Base-by-base conservation (phyloP, 30 jellyfish, hydroid and myxozoan genomes). In the Calvadosia cruxmelitensis region DNA sequence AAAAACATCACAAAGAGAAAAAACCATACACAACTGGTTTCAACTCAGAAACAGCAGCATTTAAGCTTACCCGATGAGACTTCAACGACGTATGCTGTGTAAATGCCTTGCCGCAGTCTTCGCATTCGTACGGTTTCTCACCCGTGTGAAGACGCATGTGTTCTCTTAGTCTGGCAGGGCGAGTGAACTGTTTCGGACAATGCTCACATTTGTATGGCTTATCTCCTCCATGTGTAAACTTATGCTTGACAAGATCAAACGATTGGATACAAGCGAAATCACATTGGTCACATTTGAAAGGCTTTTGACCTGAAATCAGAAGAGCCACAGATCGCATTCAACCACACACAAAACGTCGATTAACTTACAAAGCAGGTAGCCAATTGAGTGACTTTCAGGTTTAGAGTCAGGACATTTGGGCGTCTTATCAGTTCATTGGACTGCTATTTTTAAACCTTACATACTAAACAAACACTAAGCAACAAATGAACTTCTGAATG, bases 221-320 rank as follows among this genome's bases (percentile, higher is more conserved):
- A 34, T 87, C 94, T 1, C 97, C 97, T 12, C 97, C 97, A 64
- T 87, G 97, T 0, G 92, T 81, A 67, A 71, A 87, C 62, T 87
- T 87, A 64, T 87, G 97, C 63, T 87, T 87, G 32, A 87, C 97
- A 36, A 87, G 88, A 48, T 87, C 97, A 35, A 87, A 87, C 3
- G 97, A 87, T 79, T 87, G 97, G 2, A 87, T 87, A 52, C 97
- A 87, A 12, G 97, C 93, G 36, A 87, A 87, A 34, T 87, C 97
- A 64, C 97, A 87, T 33, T 74, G 94, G 77, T 87, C 97, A 49
- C 97, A 87, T 76, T 87, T 87, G 81, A 87, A 87, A 24, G 77
- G 93, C 82, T 80, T 87, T 50, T 74, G 81, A 34, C 97, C 97
- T 87, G 33, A 34, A 74, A 66, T 10, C 27, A 24, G 28, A 35